Evolutionary conservation across 2,113 vertebrate species (phyloP), one percentile per base, ranked within the genome.

Genomic region (Pterophyllum scalare): DNA sequence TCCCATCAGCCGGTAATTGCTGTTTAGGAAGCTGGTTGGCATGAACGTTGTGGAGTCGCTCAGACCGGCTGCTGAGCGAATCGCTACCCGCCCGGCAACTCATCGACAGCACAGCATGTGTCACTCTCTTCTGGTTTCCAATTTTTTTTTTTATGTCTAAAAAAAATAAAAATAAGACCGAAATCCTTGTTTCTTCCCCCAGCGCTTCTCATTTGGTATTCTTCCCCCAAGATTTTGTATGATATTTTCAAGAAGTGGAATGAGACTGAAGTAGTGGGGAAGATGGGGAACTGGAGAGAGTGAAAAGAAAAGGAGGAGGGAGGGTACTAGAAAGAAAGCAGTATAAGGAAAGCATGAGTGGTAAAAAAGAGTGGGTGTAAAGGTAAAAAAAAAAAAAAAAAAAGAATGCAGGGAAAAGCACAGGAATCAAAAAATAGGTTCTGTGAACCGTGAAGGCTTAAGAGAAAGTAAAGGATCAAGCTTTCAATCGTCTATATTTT

Each of bases 1-100:
- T 94, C 92, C 91, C 89, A 93, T 92, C 91, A 90, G 90, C 88
- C 49, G 1, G 76, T 94, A 94, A 94, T 94, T 94, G 94, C 94
- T 92, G 90, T 94, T 94, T 93, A 92, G 91, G 91, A 92, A 93
- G 91, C 85, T 3, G 85, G 90, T 85, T 93, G 89, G 90, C 91
- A 87, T 83, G 46, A 83, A 70, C 60, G 15, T 82, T 54, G 61
- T 57, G 20, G 72, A 84, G 84, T 86, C 64, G 72, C 76, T 80
- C 83, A 83, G 59, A 88, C 79, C 60, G 83, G 90, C 93, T 86
- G 87, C 86, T 8, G 87, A 77, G 90, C 79, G 49, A 85, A 90
- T 88, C 80, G 65, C 86, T 86, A 77, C 60, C 67, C 58, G 24
- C 82, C 79, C 59, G 33, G 84, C 87, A 33, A 85, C 85, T 77